Conservation (phyloP, 2,797 vertebrate species). For the Acridotheres tristis region DNA sequence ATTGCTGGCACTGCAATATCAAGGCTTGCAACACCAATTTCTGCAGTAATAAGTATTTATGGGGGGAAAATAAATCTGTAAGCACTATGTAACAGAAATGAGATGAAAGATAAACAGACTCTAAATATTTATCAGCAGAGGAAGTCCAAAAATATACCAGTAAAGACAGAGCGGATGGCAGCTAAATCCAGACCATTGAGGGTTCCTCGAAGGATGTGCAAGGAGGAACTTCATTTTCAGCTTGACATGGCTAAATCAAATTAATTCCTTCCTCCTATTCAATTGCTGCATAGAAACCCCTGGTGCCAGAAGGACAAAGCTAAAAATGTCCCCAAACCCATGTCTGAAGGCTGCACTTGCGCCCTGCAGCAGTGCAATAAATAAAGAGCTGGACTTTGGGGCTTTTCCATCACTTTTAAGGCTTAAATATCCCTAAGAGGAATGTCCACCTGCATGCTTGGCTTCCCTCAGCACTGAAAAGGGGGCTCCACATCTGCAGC, state of each 20-base stretch:
- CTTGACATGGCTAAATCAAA: conserved; percentile 37
- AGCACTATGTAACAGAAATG: conserved; percentile 7
- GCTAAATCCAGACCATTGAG: conserved; percentile 14
- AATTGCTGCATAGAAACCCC: not conserved
- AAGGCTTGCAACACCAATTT: not conserved
- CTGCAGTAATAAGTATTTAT: conserved; percentile 41
- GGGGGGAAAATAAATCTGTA: not conserved
- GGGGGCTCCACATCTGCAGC: not conserved
- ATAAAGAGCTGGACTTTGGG: not conserved
- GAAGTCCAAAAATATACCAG: conserved; percentile 61
- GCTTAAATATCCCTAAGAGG: not conserved
- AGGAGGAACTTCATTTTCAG: conserved; percentile 47
- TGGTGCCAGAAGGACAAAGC: conserved; percentile 6
- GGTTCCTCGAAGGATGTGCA: conserved; percentile 45
- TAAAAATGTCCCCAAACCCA: not conserved
- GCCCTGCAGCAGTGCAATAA: not conserved
- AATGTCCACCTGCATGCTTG: not conserved
- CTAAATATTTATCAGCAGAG: conserved; percentile 62
- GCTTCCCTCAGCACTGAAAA: not conserved
- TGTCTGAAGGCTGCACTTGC: not conserved
- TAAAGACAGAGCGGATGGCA: conserved; percentile 31
- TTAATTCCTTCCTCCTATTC: conserved; percentile 66
- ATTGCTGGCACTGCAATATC: not conserved
- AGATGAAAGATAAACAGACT: conserved; percentile 50
- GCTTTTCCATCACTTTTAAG: not conserved